Evolutionary conservation across 2,888 invertebrate species (phyloP).

Genomic region (Blera fallax): DNA sequence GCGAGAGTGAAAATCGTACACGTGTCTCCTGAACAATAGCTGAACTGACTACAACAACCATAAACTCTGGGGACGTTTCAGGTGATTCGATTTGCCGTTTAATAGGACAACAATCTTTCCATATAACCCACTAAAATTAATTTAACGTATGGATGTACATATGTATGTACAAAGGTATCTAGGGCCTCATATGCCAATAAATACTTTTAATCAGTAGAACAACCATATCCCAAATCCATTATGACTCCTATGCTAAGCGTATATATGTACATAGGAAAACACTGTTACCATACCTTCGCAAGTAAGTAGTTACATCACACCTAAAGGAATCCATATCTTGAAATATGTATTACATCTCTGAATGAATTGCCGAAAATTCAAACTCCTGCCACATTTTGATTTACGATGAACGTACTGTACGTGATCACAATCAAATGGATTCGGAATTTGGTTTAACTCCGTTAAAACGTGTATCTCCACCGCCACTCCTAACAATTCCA

Average conservation of each 20-base stretch:
- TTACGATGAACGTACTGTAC: constrained; percentile 5
- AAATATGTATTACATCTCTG: background rate
- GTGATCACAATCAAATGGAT: constrained; percentile 23
- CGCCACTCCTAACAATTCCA: background rate
- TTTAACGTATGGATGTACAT: too few species aligned
- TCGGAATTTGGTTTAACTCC: background rate
- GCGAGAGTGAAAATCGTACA: too few species aligned
- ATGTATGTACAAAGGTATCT: too few species aligned
- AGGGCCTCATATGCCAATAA: too few species aligned
- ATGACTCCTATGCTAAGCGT: background rate
- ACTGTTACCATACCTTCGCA: background rate
- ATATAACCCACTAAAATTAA: too few species aligned
- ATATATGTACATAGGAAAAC: too few species aligned
- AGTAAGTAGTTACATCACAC: background rate
- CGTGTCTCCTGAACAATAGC: too few species aligned
- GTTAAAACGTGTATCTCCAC: background rate
- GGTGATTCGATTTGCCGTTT: too few species aligned
- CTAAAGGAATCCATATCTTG: background rate
- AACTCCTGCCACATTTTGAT: constrained; percentile 8
- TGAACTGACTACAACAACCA: too few species aligned
- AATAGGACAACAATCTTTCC: too few species aligned
- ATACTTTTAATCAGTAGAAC: background rate
- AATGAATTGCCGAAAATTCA: background rate
- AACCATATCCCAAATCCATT: background rate
- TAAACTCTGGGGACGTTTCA: too few species aligned